These are phyloP conservation scores for Phasianus colchicus DNA, from an alignment of 2,113 vertebrate genomes.

Conservation along the genomic window DNA sequence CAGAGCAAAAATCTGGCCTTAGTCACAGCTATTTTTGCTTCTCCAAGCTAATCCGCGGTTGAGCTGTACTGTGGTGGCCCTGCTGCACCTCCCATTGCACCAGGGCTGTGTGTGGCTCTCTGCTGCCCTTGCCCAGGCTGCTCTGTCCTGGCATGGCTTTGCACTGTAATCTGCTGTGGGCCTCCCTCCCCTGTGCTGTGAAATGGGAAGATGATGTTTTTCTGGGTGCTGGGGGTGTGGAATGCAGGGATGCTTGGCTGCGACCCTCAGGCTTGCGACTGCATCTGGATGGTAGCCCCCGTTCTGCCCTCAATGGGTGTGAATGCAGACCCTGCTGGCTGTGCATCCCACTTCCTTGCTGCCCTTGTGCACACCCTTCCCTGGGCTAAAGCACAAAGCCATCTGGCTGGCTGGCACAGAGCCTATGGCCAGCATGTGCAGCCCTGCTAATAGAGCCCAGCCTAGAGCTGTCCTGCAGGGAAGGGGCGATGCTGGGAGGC, in stretches of 20 bases:
- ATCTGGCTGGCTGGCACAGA: rapidly evolving
- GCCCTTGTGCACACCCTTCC: neutral
- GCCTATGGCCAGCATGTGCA: rapidly evolving
- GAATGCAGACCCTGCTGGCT: rapidly evolving
- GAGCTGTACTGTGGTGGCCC: slow-evolving; percentile 44
- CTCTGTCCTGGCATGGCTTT: neutral
- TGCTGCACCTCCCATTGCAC: neutral
- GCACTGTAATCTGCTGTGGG: neutral
- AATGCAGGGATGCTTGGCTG: neutral
- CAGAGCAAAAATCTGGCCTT: slow-evolving; percentile 69
- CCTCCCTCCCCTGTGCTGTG: no score
- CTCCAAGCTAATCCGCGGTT: slow-evolving; percentile 50
- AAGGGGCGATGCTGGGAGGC: neutral
- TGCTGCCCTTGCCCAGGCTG: neutral
- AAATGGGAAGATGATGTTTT: neutral
- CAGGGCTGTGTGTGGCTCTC: neutral
- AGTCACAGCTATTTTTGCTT: slow-evolving; percentile 72
- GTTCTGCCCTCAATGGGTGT: rapidly evolving
- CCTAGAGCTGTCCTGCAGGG: rapidly evolving
- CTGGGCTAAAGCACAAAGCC: neutral
- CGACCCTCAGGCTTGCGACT: rapidly evolving
- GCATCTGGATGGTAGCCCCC: neutral
- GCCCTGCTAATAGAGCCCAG: neutral
- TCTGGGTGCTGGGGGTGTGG: neutral
- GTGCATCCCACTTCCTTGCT: rapidly evolving